Evolutionary conservation across 2,888 invertebrate genomes (phyloP).

Genomic region (Tineola bisselliella): DNA sequence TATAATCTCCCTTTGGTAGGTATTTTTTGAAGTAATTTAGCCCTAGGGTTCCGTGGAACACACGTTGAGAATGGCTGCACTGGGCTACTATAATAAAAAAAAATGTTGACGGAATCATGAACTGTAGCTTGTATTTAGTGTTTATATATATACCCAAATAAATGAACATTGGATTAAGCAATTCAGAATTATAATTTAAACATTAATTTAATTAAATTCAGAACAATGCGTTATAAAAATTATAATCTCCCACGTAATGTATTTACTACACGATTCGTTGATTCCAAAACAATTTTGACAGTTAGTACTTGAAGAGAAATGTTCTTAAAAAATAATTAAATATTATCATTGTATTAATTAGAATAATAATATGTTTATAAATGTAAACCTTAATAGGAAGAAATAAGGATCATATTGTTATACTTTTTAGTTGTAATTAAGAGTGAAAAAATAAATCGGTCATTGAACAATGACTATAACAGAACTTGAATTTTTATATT

Average conservation of each 20-base stretch:
- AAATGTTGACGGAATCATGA: no score
- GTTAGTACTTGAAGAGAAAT: conserved; percentile 41
- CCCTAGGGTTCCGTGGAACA: no score
- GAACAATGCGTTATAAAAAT: conserved; percentile 5
- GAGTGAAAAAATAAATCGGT: background rate
- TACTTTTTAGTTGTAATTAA: background rate
- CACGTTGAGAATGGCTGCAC: no score
- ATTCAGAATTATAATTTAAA: background rate
- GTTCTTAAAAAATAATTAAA: conserved; percentile 51
- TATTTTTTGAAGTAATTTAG: no score
- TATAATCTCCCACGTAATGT: conserved; percentile 22
- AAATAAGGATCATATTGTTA: background rate
- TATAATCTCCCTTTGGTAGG: no score
- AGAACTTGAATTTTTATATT: background rate
- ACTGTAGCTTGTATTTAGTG: no score
- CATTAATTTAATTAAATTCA: background rate
- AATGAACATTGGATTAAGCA: background rate
- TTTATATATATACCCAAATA: no score
- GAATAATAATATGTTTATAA: conserved; percentile 7
- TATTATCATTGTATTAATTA: conserved; percentile 46
- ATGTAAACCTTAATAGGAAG: background rate
- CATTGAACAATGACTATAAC: background rate
- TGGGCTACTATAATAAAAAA: no score
- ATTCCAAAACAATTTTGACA: conserved; percentile 54
- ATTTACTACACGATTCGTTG: conserved; percentile 52